A percentile compares a stretch with the other conserved stretches of the same genome.
Evolutionary conservation across 2,888 invertebrate species (phyloP).

Genomic region (Quadriops clusia): DNA sequence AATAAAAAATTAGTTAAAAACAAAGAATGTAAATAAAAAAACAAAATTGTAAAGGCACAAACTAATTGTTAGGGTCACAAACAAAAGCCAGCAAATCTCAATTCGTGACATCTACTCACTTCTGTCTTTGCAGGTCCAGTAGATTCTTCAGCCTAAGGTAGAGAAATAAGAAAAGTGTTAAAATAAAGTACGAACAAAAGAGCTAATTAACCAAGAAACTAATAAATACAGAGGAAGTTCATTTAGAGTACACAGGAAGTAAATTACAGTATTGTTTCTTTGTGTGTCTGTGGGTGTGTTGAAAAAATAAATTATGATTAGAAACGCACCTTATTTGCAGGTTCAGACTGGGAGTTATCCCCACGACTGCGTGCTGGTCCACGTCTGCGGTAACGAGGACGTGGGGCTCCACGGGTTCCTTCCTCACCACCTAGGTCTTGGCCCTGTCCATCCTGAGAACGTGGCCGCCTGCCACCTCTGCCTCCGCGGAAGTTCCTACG

Average conservation of each 20-base stretch:
- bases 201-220: conserved; percentile 5
- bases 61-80: not conserved
- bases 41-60: not conserved
- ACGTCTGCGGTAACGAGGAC: conserved; percentile 33
- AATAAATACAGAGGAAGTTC: not conserved
- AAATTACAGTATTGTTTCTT: not conserved
- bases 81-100: conserved; percentile 6
- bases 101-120: conserved; percentile 27
- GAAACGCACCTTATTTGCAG: conserved; percentile 29
- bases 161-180: conserved; percentile 15
- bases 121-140: conserved; percentile 33
- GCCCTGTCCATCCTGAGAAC: conserved; percentile 41
- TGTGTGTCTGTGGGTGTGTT: not conserved
- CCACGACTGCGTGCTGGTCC: conserved; percentile 32
- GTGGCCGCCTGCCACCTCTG: conserved; percentile 43
- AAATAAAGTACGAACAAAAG: not conserved
- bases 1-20: too few species aligned
- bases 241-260: conserved; percentile 3
- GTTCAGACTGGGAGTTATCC: conserved; percentile 35
- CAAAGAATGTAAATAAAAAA: not conserved
- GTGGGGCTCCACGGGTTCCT: conserved; percentile 34
- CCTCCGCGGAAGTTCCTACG: conserved; percentile 60
- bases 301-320: conserved; percentile 4
- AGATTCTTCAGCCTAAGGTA: conserved; percentile 33
- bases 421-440: conserved; percentile 36